These are phyloP conservation scores for Nephrotoma guestfalica DNA, from an alignment of 2,888 invertebrate genomes.

Conservation along the genomic window DNA sequence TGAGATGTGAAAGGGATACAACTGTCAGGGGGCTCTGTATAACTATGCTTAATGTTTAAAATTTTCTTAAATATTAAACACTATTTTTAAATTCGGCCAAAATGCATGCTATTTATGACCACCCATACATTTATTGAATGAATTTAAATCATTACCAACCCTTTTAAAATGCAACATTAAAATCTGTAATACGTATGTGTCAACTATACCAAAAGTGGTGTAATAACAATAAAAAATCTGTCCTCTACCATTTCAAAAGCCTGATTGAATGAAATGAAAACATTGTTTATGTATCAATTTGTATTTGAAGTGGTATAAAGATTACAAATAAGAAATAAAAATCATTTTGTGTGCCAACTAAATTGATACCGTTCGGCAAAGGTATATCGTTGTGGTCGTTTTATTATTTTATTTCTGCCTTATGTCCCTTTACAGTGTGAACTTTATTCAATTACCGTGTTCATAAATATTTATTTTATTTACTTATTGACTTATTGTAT, in stretches of 20 bases:
- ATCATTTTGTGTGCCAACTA: neutral
- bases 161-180: neutral
- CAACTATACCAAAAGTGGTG: neutral
- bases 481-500: neutral
- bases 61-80: too few species aligned
- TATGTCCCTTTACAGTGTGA: neutral
- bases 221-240: neutral
- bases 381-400: neutral
- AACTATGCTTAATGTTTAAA: too few species aligned
- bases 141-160: neutral
- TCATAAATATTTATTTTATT: neutral
- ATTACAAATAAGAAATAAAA: neutral
- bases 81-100: too few species aligned
- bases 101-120: too few species aligned
- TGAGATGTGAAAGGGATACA: too few species aligned
- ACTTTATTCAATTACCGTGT: neutral
- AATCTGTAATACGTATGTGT: neutral
- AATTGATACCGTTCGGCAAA: neutral
- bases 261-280: neutral
- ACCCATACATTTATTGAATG: too few species aligned
- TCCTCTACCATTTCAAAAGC: neutral
- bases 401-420: neutral
- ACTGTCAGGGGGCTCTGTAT: too few species aligned
- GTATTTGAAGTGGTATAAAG: neutral
- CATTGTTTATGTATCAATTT: neutral